These are phyloP conservation scores for Acheta domesticus DNA, from an alignment of 2,888 invertebrate genomes.

Conservation along the genomic window DNA sequence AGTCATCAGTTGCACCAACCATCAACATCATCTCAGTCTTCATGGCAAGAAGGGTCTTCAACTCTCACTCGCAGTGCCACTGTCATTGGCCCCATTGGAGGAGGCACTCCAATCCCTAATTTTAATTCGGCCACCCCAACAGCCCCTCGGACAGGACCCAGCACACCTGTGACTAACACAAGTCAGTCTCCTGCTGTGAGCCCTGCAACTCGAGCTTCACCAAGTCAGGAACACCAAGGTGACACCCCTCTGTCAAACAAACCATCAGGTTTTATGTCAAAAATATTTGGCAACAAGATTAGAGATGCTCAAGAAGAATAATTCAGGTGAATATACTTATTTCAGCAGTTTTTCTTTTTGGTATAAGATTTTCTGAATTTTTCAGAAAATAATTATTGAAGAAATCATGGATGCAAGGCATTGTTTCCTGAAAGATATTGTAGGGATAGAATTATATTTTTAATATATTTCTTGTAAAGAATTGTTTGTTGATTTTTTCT, in stretches of 20 bases:
- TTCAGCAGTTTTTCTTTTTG: too few relatives aligned
- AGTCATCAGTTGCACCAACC: conserved; percentile 40
- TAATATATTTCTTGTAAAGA: too few relatives aligned
- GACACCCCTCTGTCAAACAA: background rate
- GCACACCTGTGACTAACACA: background rate
- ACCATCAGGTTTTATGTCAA: conserved; percentile 37
- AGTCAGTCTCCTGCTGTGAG: background rate
- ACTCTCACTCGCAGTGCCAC: conserved; percentile 41
- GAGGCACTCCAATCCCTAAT: conserved; percentile 48
- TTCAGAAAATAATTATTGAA: too few relatives aligned
- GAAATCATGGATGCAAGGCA: too few relatives aligned
- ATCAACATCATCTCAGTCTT: conserved; percentile 42
- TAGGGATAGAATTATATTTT: too few relatives aligned
- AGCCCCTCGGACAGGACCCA: background rate
- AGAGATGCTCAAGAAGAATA: conserved; percentile 35
- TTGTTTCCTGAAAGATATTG: too few relatives aligned
- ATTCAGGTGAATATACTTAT: conserved; percentile 21
- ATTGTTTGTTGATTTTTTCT: too few relatives aligned
- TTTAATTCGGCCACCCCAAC: conserved; percentile 35
- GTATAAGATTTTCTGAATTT: too few relatives aligned
- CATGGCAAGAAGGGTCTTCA: conserved; percentile 51
- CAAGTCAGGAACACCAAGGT: background rate
- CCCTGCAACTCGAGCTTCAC: background rate
- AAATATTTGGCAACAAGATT: conserved; percentile 37
- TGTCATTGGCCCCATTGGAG: conserved; percentile 46